Conservation (phyloP, 2,888 invertebrate genomes). For the Drosophila planitibia region DNA sequence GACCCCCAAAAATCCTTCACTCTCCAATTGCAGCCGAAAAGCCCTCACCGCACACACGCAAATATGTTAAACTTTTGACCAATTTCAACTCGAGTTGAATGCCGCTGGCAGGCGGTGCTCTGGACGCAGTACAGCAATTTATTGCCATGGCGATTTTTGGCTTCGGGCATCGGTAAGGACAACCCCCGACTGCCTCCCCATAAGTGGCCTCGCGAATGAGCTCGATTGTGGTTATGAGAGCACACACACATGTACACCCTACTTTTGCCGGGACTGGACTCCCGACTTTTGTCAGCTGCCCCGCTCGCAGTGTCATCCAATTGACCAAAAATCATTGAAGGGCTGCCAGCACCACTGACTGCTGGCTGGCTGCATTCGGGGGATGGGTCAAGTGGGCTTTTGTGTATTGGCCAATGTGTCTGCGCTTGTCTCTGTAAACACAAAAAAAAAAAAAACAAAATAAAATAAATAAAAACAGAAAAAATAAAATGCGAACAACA, state of each 20-base stretch:
- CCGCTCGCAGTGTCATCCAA: constrained; percentile 51
- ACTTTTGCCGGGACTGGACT: constrained; percentile 16
- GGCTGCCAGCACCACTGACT: constrained; percentile 14
- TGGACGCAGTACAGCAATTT: constrained; percentile 69
- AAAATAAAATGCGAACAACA: constrained; percentile 48
- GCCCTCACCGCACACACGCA: constrained; percentile 65
- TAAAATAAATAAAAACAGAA: background rate
- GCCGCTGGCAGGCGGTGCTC: constrained; percentile 45
- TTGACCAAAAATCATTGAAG: constrained; percentile 64
- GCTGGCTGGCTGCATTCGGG: background rate
- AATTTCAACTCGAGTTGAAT: constrained; percentile 77
- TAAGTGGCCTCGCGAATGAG: constrained; percentile 66
- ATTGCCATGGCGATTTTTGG: constrained; percentile 78
- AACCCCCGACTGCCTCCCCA: constrained; percentile 34
- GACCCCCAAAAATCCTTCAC: constrained; percentile 3
- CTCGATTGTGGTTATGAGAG: constrained; percentile 64
- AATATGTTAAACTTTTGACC: constrained; percentile 82
- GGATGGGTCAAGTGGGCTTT: constrained; percentile 42
- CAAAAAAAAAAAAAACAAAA: background rate
- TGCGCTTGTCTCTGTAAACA: constrained; percentile 26
- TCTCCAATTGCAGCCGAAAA: constrained; percentile 26
- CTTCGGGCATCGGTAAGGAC: constrained; percentile 15
- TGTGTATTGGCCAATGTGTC: constrained; percentile 53
- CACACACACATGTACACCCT: constrained; percentile 19
- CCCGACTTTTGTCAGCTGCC: constrained; percentile 20